Evolutionary conservation across 1,140 invertebrate genomes (phyloP), one percentile per base, ranked within the genome.

Genomic region (Tyrophagus putrescentiae): DNA sequence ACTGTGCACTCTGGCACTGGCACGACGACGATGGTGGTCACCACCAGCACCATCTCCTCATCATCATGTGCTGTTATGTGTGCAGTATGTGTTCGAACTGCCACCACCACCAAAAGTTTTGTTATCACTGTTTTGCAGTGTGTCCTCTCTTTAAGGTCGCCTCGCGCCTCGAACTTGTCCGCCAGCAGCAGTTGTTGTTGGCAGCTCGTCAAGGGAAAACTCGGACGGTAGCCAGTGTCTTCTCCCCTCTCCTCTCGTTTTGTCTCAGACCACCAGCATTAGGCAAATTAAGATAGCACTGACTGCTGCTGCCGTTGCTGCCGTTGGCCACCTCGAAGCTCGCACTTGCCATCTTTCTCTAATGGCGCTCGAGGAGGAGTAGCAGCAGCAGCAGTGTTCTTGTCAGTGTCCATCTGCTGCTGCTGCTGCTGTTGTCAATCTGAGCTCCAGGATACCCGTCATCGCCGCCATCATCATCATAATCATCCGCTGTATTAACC

Each of bases 11-110:
- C n/a, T n/a, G n/a, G n/a, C n/a, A n/a, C n/a, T n/a, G 7, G 45
- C 45, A 48, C 45, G 45, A 48, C 45, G 45, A 48, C 45, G 13
- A 48, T 48, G 45, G 45, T 48, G 45, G 45, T 48, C 45, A 48
- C 7, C 45, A 21, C 23, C 21, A 21, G 21, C 36, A 39, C 13
- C 36, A 39, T 13, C 21, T n/a, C n/a, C n/a, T n/a, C n/a, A n/a
- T n/a, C n/a, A n/a, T n/a, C 36, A 21, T 39, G 36, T 39, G 36
- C 36, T 39, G 36, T 39, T 13, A 21, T 39, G 36, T 39, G 36
- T 39, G 36, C 21, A 21, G 36, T 21, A 29, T 48, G 31, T 48
- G 45, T n/a, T n/a, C n/a, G n/a, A n/a, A n/a, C n/a, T n/a, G n/a
- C n/a, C n/a, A n/a, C n/a, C n/a, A n/a, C n/a, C n/a, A n/a, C n/a